Evolutionary conservation across 2,797 vertebrate species (phyloP).

Genomic region (Fringilla coelebs): DNA sequence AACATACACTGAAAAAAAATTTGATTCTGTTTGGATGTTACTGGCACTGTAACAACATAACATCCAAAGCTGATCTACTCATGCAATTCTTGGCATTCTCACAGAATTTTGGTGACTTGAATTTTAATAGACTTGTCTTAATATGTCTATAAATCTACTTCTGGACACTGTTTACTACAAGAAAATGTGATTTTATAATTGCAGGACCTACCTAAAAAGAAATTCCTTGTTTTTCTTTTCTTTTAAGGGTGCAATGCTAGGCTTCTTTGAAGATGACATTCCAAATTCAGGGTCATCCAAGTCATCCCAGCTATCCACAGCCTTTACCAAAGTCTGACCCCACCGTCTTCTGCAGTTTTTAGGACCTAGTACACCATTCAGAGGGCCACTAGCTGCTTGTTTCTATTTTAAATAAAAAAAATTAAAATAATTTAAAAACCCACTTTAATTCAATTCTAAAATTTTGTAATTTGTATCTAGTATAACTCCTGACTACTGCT

Average conservation of each 20-base stretch:
- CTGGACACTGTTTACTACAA: neutral
- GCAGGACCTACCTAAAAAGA: conserved; percentile 70
- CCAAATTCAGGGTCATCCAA: conserved; percentile 81
- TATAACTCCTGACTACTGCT: neutral
- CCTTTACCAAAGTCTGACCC: conserved; percentile 85
- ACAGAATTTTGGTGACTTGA: neutral
- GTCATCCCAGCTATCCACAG: conserved; percentile 87
- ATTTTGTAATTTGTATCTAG: neutral
- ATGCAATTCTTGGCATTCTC: neutral
- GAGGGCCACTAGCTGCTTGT: conserved; percentile 63
- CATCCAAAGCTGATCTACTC: neutral
- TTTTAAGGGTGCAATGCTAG: conserved; percentile 80
- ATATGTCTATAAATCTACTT: neutral
- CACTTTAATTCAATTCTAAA: neutral
- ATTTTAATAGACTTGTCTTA: neutral
- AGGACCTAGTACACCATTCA: conserved; percentile 70
- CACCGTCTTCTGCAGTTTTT: conserved; percentile 89
- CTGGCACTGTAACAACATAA: neutral
- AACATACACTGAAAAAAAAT: neutral
- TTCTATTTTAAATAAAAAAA: conserved; percentile 72
- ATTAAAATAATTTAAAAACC: neutral
- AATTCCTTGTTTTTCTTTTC: conserved; percentile 79
- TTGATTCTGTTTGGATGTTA: neutral
- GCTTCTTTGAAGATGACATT: conserved; percentile 89
- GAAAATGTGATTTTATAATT: neutral